Base-by-base conservation (phyloP, 2,797 vertebrate genomes). In the Chromobotia macracanthus region DNA sequence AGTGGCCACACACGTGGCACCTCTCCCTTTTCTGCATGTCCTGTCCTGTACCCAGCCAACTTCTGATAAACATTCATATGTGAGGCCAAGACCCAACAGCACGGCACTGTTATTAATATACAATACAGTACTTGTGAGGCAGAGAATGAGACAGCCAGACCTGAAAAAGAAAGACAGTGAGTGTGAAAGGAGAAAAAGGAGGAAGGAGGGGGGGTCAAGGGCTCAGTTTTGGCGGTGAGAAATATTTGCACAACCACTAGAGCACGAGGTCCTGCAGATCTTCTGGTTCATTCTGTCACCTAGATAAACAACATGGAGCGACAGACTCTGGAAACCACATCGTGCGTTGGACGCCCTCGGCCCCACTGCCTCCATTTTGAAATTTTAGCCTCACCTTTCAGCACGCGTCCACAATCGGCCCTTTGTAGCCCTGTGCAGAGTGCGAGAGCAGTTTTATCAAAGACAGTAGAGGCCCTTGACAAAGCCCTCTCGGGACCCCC, bases 61-160 rank as follows among this genome's bases (percentile, higher is more conserved):
- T 84, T 80, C 73, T 81, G 72, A 83, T 86, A 85, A 87, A 87
- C 79, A 87, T 85, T 78, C 82, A 78, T 84, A 86, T 75, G 79
- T 82, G 77, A 80, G 68, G 73, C 86, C 82, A 51, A 72, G 82
- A 84, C 75, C 73, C 44, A 76, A 80, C 75, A 78, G 56, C 80
- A 65, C 73, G 53, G 65, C 61, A 65, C 73, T 63, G 76, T 82
- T 84, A 84, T 82, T 83, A 84, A 85, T 83, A 81, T 75, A 81
- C 82, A 85, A 84, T 75, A 77, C 65, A 60, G 38, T 53, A 72
- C 72, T 82, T 79, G 84, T 75, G 78, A 50, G 69, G 79, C 71
- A 28, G 66, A 78, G 77, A 69, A 76, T 63, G 50, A 81, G 50
- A 67, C 31, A 44, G 56, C 41, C 46, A 50, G 60, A 68, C 46